Percentiles rank a stretch among this genome's conserved stretches.
Conservation (phyloP, 1,140 invertebrate species). For the Pantala flavescens region DNA sequence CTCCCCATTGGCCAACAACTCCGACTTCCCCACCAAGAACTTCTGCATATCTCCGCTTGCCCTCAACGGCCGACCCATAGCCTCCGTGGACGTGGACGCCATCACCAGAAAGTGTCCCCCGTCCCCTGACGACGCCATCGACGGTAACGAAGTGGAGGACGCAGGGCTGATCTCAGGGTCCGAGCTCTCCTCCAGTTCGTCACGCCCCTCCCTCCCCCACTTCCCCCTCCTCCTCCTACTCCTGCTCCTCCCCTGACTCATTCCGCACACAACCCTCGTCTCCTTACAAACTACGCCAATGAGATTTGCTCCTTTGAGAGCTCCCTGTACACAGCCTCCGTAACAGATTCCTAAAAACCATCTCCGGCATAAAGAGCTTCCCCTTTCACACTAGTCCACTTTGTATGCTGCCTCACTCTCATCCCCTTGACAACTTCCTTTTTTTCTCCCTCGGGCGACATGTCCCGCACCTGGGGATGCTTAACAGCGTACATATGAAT, state of each 20-base stretch:
- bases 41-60: conserved; percentile 75
- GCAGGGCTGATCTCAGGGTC: background rate
- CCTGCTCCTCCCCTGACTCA: background rate
- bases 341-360: background rate
- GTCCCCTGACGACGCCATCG: background rate
- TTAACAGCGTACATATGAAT: too few species aligned
- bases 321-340: background rate
- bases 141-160: background rate
- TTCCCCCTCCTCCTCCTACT: background rate
- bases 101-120: conserved; percentile 37
- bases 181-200: background rate
- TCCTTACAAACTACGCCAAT: conserved; percentile 1
- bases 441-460: too few species aligned
- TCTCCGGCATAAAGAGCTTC: background rate
- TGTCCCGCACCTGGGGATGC: too few species aligned
- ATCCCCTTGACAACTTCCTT: too few species aligned
- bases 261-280: background rate
- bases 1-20: conserved; percentile 49
- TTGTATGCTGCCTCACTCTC: background rate
- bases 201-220: background rate
- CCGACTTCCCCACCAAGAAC: conserved; percentile 64
- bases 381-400: background rate
- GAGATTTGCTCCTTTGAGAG: background rate
- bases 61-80: conserved; percentile 62
- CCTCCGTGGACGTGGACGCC: conserved; percentile 52